A percentile compares a stretch with the other conserved stretches of the same genome.
Conservation (phyloP, 2,888 invertebrate species). For the Colostygia pectinataria region DNA sequence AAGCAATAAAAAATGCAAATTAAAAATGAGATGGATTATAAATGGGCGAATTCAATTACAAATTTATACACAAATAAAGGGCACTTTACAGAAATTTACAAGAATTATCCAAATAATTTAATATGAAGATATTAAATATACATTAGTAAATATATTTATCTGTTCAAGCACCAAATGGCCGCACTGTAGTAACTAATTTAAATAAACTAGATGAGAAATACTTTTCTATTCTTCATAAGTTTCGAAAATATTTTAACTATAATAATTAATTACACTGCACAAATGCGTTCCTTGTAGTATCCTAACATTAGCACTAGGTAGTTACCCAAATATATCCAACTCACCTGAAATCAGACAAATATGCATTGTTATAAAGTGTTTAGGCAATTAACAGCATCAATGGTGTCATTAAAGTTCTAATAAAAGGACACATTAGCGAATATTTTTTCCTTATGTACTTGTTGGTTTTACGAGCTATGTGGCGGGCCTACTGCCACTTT, state of each 20-base stretch:
- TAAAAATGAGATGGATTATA: slow-evolving; percentile 62
- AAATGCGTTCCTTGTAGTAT: slow-evolving; percentile 44
- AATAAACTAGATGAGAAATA: slow-evolving; percentile 29
- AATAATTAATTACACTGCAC: slow-evolving; percentile 38
- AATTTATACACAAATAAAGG: slow-evolving; percentile 32
- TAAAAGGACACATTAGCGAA: too few species aligned
- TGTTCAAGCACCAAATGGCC: slow-evolving; percentile 58
- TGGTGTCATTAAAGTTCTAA: too few species aligned
- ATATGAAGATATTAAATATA: slow-evolving; percentile 24
- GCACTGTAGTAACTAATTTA: slow-evolving; percentile 30
- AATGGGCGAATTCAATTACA: slow-evolving; percentile 54
- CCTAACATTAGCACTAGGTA: slow-evolving; percentile 42
- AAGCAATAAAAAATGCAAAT: slow-evolving; percentile 67
- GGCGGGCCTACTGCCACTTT: too few species aligned
- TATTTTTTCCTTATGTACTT: too few species aligned
- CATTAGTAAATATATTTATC: slow-evolving; percentile 28
- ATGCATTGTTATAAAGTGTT: background rate
- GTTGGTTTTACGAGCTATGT: too few species aligned
- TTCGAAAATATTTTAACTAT: slow-evolving; percentile 44
- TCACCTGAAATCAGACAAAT: slow-evolving; percentile 57
- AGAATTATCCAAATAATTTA: slow-evolving; percentile 22
- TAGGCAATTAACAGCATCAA: too few species aligned
- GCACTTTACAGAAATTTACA: slow-evolving; percentile 28
- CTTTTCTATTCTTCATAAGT: slow-evolving; percentile 53
- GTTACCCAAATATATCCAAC: slow-evolving; percentile 67